Base-by-base conservation (phyloP, 2,113 vertebrate genomes). In the Salvelinus fontinalis region DNA sequence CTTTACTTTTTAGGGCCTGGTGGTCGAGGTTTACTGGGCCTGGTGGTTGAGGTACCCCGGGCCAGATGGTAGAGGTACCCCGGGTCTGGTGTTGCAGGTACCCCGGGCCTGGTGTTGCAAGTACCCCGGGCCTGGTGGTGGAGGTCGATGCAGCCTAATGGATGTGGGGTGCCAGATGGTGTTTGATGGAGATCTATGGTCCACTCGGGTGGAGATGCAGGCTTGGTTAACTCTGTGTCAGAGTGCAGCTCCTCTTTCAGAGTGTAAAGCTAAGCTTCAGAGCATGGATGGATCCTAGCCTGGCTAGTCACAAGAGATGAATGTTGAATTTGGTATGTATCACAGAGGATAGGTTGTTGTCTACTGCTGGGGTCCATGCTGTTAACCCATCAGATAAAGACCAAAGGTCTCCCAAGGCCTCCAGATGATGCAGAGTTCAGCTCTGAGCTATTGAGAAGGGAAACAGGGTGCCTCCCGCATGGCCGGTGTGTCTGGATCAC, bases 331-430 rank as follows among this genome's bases (percentile, higher is more conserved):
- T 83, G 71, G 78, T 70, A 75, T 81, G 70, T 83, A 31, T 67
- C 76, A 66, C 83, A 81, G 48, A 60, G 75, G 83, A 59, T 59
- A 59, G 59, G 59, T n/a, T n/a, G 59, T 7, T 14, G 67, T 86
- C 16, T 62, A 83, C 76, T 71, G 71, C 79, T n/a, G 49, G 72
- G 70, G 73, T 31, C 77, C 71, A 18, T 74, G 85, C 83, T 82
- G 85, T n/a, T 85, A 13, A 75, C 88, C 77, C 78, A 81, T 85
- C 85, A 83, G 83, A 85, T 81, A 80, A 81, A 85, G 87, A 67
- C 1, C 66, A 67, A 81, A 82, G 77, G 80, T 85, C 79, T 24
- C 78, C 77, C 62, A 49, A 72, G 80, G 68, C 84, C 67, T 84
- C 14, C 16, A 75, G 51, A 88, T 79, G 81, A 83, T 86, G 80